phyloP scores from a whole-genome alignment of 2,113 vertebrate genomes.

The Clarias gariepinus region DNA sequence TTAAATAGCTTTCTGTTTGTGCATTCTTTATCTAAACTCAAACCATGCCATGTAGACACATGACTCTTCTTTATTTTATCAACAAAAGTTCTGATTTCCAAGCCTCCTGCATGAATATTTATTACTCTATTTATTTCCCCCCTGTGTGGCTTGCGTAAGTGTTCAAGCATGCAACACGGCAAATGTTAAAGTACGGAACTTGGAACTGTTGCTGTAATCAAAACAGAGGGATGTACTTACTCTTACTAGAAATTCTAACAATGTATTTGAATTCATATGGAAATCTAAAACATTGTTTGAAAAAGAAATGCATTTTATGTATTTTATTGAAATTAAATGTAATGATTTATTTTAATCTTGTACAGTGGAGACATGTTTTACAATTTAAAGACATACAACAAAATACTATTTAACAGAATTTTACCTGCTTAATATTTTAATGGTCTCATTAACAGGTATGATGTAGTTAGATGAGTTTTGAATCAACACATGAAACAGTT shows the following conservation, averaged over 20 bases:
- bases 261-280: slow-evolving; percentile 90
- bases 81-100: slow-evolving; percentile 51
- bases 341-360: slow-evolving; percentile 60
- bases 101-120: slow-evolving; percentile 76
- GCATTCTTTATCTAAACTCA: slow-evolving; percentile 27
- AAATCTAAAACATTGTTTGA: slow-evolving; percentile 66
- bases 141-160: slow-evolving; percentile 78
- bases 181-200: slow-evolving; percentile 1
- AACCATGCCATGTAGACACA: slow-evolving; percentile 29
- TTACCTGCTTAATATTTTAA: background rate
- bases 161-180: slow-evolving; percentile 51
- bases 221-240: background rate
- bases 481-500: slow-evolving; percentile 31
- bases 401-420: background rate
- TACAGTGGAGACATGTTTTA: slow-evolving; percentile 22
- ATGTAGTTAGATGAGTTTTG: background rate
- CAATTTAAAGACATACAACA: background rate
- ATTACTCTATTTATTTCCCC: slow-evolving; percentile 62
- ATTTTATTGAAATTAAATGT: slow-evolving; percentile 79
- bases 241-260: slow-evolving; percentile 62
- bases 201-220: background rate
- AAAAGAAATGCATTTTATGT: slow-evolving; percentile 68
- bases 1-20: slow-evolving; percentile 43
- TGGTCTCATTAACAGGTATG: background rate
- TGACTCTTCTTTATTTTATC: slow-evolving; percentile 56